Conservation (phyloP, 1,140 invertebrate genomes). For the Ceratitis capitata region DNA sequence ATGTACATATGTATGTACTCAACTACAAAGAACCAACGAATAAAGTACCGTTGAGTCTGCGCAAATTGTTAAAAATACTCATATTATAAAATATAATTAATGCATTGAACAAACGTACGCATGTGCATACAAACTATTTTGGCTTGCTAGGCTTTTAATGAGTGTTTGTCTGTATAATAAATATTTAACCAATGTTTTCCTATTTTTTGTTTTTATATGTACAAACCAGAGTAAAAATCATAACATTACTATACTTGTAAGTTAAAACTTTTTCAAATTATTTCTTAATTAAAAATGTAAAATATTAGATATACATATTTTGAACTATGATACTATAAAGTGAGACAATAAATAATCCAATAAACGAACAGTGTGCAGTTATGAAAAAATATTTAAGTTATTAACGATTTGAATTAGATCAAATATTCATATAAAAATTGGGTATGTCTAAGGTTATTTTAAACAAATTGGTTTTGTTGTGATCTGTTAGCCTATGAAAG, state of each 20-base stretch:
- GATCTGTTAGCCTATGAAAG: too few relatives aligned
- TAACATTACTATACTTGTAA: too few relatives aligned
- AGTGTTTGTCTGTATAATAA: not conserved
- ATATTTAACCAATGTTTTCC: too few relatives aligned
- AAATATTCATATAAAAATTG: too few relatives aligned
- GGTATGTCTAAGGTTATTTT: too few relatives aligned
- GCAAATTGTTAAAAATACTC: not conserved
- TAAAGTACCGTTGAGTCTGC: not conserved
- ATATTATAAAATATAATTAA: not conserved
- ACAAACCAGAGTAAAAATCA: too few relatives aligned
- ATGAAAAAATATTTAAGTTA: not conserved
- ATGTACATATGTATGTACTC: too few relatives aligned
- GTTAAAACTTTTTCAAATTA: not conserved
- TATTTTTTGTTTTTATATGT: not conserved
- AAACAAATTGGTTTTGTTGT: too few relatives aligned
- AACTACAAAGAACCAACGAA: not conserved
- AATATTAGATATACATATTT: not conserved
- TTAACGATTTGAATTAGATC: not conserved
- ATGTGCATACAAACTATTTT: not conserved
- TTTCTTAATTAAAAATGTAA: not conserved
- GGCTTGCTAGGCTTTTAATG: not conserved
- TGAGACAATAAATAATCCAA: slow-evolving; percentile 16
- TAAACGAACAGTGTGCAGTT: not conserved
- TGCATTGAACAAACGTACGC: not conserved
- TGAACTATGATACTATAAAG: not conserved